Evolutionary conservation across 2,888 invertebrate species (phyloP).

Genomic region (Oegoconia quadripuncta): DNA sequence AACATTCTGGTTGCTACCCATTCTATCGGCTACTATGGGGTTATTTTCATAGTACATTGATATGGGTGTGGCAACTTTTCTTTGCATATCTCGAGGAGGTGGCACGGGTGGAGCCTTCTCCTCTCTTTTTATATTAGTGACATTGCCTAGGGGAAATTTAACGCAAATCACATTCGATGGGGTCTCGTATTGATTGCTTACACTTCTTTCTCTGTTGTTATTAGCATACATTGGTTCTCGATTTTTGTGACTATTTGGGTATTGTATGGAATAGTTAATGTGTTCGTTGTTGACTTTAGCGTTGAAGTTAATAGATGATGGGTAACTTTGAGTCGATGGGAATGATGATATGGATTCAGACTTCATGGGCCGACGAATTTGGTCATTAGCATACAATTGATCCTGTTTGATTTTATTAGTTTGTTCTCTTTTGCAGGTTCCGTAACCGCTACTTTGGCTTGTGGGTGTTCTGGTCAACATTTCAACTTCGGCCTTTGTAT

Average conservation of each 20-base stretch:
- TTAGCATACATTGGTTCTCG: slow-evolving; percentile 61
- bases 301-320: slow-evolving; percentile 75
- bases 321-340: slow-evolving; percentile 74
- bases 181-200: slow-evolving; percentile 51
- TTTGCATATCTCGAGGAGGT: slow-evolving; percentile 87
- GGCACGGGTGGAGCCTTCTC: slow-evolving; percentile 85
- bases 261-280: slow-evolving; percentile 72
- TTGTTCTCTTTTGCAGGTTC: slow-evolving; percentile 68
- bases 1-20: slow-evolving; percentile 43
- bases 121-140: slow-evolving; percentile 60
- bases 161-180: slow-evolving; percentile 68
- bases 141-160: slow-evolving; percentile 74
- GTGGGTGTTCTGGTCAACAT: slow-evolving; percentile 75
- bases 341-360: slow-evolving; percentile 75
- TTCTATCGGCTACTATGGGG: slow-evolving; percentile 49
- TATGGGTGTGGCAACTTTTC: slow-evolving; percentile 75
- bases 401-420: slow-evolving; percentile 66
- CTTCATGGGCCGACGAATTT: slow-evolving; percentile 57
- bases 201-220: slow-evolving; percentile 56
- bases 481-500: slow-evolving; percentile 75
- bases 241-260: slow-evolving; percentile 54
- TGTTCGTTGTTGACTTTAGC: slow-evolving; percentile 76
- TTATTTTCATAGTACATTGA: slow-evolving; percentile 74
- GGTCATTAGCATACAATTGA: slow-evolving; percentile 49
- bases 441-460: slow-evolving; percentile 72